phyloP scores from a whole-genome alignment of 1,140 invertebrate genomes.

The Brachystomella parvula region DNA sequence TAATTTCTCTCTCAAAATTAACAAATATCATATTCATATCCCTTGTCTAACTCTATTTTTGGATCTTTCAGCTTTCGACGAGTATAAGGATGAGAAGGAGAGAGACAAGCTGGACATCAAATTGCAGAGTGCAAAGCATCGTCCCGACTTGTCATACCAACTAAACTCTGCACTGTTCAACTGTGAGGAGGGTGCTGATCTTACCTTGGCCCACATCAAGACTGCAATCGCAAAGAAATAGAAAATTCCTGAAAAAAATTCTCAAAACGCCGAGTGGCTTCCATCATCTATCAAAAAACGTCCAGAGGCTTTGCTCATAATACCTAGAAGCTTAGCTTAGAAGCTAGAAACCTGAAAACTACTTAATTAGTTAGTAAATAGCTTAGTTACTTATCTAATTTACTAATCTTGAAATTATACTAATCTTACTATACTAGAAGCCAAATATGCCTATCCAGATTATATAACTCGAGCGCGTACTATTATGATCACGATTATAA shows the following conservation, averaged over 20 bases:
- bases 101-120: background rate
- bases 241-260: background rate
- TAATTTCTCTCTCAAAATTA: background rate
- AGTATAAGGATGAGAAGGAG: background rate
- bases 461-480: background rate
- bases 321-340: background rate
- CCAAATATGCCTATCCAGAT: too few relatives aligned
- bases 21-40: background rate
- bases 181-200: background rate
- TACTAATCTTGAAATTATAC: too few relatives aligned
- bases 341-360: background rate
- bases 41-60: background rate
- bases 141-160: constrained; percentile 9
- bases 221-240: background rate
- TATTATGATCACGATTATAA: background rate
- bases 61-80: background rate
- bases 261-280: background rate
- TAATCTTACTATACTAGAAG: too few relatives aligned
- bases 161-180: background rate
- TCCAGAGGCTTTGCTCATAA: background rate
- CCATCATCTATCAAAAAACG: background rate
- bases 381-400: too few relatives aligned
- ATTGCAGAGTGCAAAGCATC: constrained; percentile 6
- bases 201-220: background rate
- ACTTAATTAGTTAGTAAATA: too few relatives aligned